Percentiles rank a stretch among this genome's conserved stretches.
Evolutionary conservation across 2,888 invertebrate species (phyloP).

Genomic region (Athrips mouffetella): DNA sequence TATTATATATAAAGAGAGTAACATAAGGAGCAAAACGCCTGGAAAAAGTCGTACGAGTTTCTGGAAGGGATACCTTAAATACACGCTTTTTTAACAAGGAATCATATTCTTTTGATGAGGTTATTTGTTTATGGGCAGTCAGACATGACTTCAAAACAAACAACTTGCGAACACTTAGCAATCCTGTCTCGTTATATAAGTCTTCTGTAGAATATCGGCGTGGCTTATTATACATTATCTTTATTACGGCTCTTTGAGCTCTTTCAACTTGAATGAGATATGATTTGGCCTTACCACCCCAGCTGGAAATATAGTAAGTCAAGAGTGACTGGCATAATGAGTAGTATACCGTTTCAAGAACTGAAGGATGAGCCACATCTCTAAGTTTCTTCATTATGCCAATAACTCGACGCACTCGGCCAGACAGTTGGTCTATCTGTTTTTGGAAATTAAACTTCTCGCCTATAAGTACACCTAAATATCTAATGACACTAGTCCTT

Average conservation of each 20-base stretch:
- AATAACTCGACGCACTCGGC: neutral
- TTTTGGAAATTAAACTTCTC: neutral
- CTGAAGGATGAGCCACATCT: no score
- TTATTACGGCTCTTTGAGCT: conserved; percentile 16
- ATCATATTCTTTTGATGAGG: neutral
- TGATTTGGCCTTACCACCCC: conserved; percentile 14
- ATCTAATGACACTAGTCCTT: neutral
- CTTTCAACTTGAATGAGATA: conserved; percentile 8
- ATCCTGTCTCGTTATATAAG: neutral
- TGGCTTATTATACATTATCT: conserved; percentile 10
- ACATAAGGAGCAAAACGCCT: neutral
- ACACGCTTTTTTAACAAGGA: neutral
- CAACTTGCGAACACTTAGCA: neutral
- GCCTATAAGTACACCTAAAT: neutral
- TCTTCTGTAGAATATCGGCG: neutral
- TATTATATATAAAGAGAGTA: neutral
- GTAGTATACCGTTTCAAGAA: conserved; percentile 1
- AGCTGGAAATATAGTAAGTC: conserved; percentile 15
- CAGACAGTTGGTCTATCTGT: neutral
- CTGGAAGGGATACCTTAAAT: neutral
- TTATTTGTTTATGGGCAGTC: neutral
- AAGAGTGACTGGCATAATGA: conserved; percentile 14
- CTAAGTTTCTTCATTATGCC: neutral
- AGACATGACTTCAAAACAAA: neutral
- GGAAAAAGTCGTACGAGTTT: neutral